phyloP scores from a whole-genome alignment of 2,113 vertebrate genomes.

The Struthio camelus region DNA sequence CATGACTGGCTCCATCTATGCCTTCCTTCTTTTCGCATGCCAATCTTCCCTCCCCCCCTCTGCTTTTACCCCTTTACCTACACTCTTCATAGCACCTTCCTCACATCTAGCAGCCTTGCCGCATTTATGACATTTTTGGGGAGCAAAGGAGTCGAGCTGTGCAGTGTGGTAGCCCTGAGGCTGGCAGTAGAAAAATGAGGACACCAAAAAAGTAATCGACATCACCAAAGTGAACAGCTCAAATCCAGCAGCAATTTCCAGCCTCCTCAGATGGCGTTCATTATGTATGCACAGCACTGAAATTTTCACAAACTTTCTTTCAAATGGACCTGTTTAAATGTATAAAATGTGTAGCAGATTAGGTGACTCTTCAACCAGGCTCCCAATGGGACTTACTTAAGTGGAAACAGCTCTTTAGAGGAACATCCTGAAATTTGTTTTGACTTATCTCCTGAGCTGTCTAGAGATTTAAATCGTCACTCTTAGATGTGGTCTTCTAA shows the following conservation, averaged over 20 bases:
- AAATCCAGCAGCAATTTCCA: background rate
- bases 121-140: background rate
- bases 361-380: slow-evolving; percentile 47
- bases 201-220: background rate
- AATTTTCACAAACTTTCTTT: slow-evolving; percentile 37
- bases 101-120: background rate
- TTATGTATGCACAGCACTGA: slow-evolving; percentile 21
- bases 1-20: fast-evolving
- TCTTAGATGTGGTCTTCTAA: slow-evolving; percentile 36
- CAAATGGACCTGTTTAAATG: slow-evolving; percentile 60
- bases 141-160: background rate
- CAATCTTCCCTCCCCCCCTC: background rate
- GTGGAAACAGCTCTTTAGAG: slow-evolving; percentile 68
- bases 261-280: background rate
- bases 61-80: background rate
- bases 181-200: background rate
- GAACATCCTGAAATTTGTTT: slow-evolving; percentile 70
- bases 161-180: background rate
- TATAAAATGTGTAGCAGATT: slow-evolving; percentile 47
- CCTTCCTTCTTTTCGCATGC: background rate
- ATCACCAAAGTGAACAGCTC: background rate
- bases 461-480: slow-evolving; percentile 57
- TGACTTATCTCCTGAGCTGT: slow-evolving; percentile 59
- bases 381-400: slow-evolving; percentile 45
- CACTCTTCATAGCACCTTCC: background rate